Conservation (phyloP, 1,140 invertebrate genomes). For the Conopomorpha cramerella region DNA sequence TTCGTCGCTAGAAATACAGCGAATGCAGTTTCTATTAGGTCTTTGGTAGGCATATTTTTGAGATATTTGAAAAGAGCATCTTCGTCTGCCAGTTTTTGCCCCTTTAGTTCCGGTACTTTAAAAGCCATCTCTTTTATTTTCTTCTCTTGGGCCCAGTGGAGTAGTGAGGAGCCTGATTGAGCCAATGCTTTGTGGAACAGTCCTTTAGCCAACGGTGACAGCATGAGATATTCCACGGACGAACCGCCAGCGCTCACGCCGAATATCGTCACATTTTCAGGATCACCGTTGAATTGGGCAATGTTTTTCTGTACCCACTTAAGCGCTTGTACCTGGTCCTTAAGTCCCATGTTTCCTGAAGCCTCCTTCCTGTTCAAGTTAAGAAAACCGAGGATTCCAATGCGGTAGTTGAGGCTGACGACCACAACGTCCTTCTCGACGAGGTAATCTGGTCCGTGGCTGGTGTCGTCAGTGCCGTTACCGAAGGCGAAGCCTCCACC, state of each 20-base stretch:
- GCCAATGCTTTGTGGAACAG: conserved; percentile 31
- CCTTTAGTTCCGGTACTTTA: conserved; percentile 41
- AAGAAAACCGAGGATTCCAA: conserved; percentile 59
- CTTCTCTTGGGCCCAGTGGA: conserved; percentile 63
- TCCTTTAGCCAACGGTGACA: conserved; percentile 18
- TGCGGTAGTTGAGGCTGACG: conserved; percentile 64
- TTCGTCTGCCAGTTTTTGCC: conserved; percentile 15
- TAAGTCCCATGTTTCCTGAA: conserved; percentile 60
- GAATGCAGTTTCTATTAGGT: neutral
- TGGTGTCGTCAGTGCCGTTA: conserved; percentile 31
- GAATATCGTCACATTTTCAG: conserved; percentile 44
- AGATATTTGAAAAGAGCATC: conserved; percentile 28
- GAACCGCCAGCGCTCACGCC: conserved; percentile 53
- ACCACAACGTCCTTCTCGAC: conserved; percentile 60
- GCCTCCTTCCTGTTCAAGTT: conserved; percentile 30
- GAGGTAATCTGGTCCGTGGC: conserved; percentile 41
- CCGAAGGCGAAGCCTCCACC: conserved; percentile 69
- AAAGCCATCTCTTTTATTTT: conserved; percentile 56
- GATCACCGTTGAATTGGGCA: conserved; percentile 34
- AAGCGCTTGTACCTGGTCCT: conserved; percentile 42
- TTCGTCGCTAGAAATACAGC: neutral
- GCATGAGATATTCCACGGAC: conserved; percentile 33
- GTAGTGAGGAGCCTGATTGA: conserved; percentile 64
- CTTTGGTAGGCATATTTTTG: neutral
- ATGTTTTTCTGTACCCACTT: conserved; percentile 41